A percentile compares a stretch with the other conserved stretches of the same genome.
phyloP scores from a whole-genome alignment of 2,888 invertebrate genomes.

The Agrilus cyanescens region DNA sequence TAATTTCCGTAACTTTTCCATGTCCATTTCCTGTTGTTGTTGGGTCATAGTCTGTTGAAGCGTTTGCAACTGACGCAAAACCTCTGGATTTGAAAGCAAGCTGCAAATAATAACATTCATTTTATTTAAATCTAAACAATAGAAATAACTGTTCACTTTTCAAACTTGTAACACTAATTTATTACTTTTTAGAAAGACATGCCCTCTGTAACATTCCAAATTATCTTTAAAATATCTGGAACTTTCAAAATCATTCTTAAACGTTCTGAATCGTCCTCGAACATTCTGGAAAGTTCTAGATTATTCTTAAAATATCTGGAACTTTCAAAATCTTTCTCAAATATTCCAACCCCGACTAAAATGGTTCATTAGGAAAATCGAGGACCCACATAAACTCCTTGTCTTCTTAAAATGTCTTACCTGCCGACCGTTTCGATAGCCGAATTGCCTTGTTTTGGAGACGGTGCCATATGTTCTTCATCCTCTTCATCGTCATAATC shows the following conservation, averaged over 20 bases:
- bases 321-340: too few relatives aligned
- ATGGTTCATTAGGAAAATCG: conserved; percentile 1
- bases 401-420: conserved; percentile 7
- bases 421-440: conserved; percentile 21
- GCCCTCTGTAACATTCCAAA: too few relatives aligned
- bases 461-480: conserved; percentile 42
- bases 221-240: too few relatives aligned
- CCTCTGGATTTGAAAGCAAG: conserved; percentile 74
- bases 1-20: conserved; percentile 54
- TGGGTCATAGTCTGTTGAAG: conserved; percentile 35
- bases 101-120: conserved; percentile 34
- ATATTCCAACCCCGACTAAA: too few relatives aligned
- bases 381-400: background rate
- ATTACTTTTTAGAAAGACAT: too few relatives aligned
- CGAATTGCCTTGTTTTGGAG: conserved; percentile 28
- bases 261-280: too few relatives aligned
- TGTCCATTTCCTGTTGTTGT: conserved; percentile 50
- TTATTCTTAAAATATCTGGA: too few relatives aligned
- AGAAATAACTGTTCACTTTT: too few relatives aligned
- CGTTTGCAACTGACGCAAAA: conserved; percentile 80
- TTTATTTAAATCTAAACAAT: too few relatives aligned
- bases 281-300: too few relatives aligned
- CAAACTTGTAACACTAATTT: too few relatives aligned
- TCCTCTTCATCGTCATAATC: conserved; percentile 90
- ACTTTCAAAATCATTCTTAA: too few relatives aligned